Conservation (phyloP, 2,888 invertebrate species). For the Busseola fusca region DNA sequence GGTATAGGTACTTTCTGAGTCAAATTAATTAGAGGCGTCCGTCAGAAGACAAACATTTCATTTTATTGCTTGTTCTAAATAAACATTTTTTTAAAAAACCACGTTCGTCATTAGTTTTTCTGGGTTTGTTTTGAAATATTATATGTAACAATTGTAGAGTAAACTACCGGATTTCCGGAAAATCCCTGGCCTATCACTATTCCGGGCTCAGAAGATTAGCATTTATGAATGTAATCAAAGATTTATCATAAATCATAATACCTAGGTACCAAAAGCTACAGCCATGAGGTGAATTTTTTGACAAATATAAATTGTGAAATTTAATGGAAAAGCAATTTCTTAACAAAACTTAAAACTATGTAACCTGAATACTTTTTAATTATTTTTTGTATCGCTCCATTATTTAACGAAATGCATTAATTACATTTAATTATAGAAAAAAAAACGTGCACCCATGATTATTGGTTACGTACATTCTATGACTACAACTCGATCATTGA, state of each 20-base stretch:
- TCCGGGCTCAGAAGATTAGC: not conserved
- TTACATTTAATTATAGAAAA: slow-evolving; percentile 5
- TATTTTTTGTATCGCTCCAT: not conserved
- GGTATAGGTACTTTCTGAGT: too few relatives aligned
- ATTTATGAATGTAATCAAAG: not conserved
- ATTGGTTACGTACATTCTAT: slow-evolving; percentile 81
- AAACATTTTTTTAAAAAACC: not conserved
- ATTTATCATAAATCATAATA: too few relatives aligned
- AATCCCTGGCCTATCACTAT: not conserved
- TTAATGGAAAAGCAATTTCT: not conserved
- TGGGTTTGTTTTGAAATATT: not conserved
- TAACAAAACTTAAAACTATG: not conserved
- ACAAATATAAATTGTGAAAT: not conserved
- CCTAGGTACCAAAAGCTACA: not conserved
- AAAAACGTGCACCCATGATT: slow-evolving; percentile 41
- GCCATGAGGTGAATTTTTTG: not conserved
- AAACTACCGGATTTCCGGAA: not conserved
- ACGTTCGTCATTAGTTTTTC: not conserved
- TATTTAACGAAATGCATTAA: not conserved
- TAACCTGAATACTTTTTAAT: not conserved
- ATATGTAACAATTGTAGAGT: not conserved
- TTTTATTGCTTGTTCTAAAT: not conserved
- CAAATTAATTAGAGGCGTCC: not conserved
- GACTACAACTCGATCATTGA: slow-evolving; percentile 88
- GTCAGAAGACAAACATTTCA: not conserved